Conservation (phyloP, 1,140 invertebrate genomes). For the Drosophila malerkotliana region DNA sequence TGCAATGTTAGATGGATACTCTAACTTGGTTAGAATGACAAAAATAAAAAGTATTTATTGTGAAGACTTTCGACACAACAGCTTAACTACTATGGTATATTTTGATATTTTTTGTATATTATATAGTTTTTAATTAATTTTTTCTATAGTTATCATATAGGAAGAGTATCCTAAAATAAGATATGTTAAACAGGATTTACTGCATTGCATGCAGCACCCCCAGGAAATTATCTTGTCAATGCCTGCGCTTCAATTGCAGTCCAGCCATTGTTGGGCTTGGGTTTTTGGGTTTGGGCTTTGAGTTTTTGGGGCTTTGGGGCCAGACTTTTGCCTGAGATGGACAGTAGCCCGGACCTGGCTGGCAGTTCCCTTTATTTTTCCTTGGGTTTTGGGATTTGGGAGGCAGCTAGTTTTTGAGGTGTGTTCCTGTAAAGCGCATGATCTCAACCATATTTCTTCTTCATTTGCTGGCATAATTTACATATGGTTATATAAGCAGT, state of each 20-base stretch:
- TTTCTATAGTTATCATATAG: neutral
- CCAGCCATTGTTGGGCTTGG: conserved; percentile 46
- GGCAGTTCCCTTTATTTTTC: conserved; percentile 32
- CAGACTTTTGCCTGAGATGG: conserved; percentile 26
- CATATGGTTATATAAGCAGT: conserved; percentile 75
- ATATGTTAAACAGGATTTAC: conserved; percentile 61
- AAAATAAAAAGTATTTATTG: neutral
- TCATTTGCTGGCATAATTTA: conserved; percentile 76
- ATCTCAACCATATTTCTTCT: conserved; percentile 74
- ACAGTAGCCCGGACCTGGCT: conserved; percentile 45
- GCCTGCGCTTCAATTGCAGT: conserved; percentile 74
- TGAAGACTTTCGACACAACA: too few species aligned
- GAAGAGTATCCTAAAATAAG: conserved; percentile 13
- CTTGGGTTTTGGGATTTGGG: neutral
- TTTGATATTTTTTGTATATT: neutral
- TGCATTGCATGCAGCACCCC: conserved; percentile 67
- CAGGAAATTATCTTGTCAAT: conserved; percentile 79
- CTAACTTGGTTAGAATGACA: neutral
- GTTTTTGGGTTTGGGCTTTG: conserved; percentile 39
- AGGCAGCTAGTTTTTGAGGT: conserved; percentile 60
- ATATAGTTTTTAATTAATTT: neutral
- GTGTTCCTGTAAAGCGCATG: conserved; percentile 62
- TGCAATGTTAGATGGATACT: neutral
- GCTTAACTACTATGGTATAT: too few species aligned
- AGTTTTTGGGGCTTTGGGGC: conserved; percentile 5